phyloP scores from a whole-genome alignment of 2,113 vertebrate genomes.

The Scalopus aquaticus region DNA sequence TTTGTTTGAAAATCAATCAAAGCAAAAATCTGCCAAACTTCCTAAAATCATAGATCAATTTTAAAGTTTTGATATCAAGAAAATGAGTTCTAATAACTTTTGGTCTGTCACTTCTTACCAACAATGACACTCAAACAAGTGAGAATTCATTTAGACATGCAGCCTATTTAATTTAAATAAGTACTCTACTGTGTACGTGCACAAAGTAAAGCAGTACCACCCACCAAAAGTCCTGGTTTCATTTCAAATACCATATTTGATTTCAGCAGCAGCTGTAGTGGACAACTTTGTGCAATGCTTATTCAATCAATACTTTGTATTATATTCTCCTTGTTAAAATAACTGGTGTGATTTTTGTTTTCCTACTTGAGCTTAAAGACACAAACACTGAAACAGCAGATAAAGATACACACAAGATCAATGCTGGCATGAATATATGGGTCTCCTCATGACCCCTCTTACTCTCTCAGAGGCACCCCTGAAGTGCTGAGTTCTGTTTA shows the following conservation, averaged over 20 bases:
- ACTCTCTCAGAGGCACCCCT: neutral
- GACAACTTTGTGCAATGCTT: neutral
- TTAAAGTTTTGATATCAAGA: neutral
- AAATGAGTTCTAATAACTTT: neutral
- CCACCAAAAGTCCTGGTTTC: neutral
- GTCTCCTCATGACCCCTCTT: neutral
- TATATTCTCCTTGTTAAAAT: neutral
- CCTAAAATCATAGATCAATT: neutral
- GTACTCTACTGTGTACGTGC: neutral
- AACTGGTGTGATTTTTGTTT: neutral
- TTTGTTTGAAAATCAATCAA: constrained; percentile 9
- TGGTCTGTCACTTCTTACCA: neutral
- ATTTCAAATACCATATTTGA: neutral
- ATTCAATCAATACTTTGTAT: neutral
- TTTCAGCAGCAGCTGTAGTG: neutral
- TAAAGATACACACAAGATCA: neutral
- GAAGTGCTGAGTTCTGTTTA: neutral
- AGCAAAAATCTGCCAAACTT: neutral
- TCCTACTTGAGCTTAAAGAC: neutral
- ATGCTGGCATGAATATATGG: neutral
- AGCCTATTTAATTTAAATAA: neutral
- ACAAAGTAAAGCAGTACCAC: neutral
- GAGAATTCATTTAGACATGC: neutral
- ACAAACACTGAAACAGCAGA: neutral
- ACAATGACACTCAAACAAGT: neutral